Evolutionary conservation across 2,113 vertebrate species (phyloP), one percentile per base, ranked within the genome.

Genomic region (Amblyornis subalaris): DNA sequence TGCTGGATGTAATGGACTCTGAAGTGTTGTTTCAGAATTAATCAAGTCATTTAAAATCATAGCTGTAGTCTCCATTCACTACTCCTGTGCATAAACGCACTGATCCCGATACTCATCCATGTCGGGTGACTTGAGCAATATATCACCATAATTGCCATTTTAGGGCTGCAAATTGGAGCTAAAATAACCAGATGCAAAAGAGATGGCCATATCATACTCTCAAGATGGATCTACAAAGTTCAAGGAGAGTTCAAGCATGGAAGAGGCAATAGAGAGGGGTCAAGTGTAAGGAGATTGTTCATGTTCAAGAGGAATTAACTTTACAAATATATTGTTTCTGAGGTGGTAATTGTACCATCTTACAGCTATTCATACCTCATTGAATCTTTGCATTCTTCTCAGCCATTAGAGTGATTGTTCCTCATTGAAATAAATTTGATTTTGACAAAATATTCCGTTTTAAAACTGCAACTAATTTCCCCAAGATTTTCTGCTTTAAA

Each of bases 181-280:
- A 99, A 99, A 99, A 99, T 99, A 99, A 99, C 98, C 98, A 99
- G 98, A 99, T 99, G 98, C 99, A 98, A 99, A 98, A 98, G 98
- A 98, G 98, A 99, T 98, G 98, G 98, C 97, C 96, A 38, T 97
- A 98, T 98, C 98, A 97, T 93, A 95, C 97, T 98, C 96, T 97
- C 93, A 97, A 97, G 97, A 98, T 96, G 96, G 97, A 98, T 98
- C 97, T 98, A 97, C 97, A 96, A 98, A 99, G 99, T 99, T 99
- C 99, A 99, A 99, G 99, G 98, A 98, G 99, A 99, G 99, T 99
- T 99, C 99, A 99, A 98, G 98, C 99, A 98, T 98, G 98, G 98
- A 98, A 97, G 97, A 97, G 97, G 97, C 97, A 98, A 98, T 98
- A 97, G 98, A 98, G 96, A 96, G 96, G 97, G 98, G 98, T 98